Evolutionary conservation across 2,888 invertebrate genomes (phyloP), one percentile per base, ranked within the genome.

Genomic region (Hirtodrosophila histrioides): DNA sequence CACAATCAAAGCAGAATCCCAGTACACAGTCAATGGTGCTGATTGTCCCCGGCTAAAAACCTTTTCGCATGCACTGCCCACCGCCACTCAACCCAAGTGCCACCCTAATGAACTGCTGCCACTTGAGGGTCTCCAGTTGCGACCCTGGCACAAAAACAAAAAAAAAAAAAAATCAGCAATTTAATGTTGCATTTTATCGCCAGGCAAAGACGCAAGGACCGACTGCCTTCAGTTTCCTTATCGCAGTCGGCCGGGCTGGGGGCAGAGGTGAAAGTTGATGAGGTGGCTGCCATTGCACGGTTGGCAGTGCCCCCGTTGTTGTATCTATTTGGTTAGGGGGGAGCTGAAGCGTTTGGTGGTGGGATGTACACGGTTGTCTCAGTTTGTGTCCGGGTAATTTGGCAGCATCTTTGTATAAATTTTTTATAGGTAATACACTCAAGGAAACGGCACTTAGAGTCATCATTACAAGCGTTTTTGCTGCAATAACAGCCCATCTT

Each of bases 351-450:
- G 24, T 46, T 61, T 60, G 66, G 69, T 80, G 78, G 78, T 71
- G 67, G 72, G 53, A 60, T 35, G 56, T n/a, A 44, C 45, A 63
- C 48, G 63, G 44, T 48, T 60, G 69, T 60, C 53, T 63, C 41
- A 51, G 66, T 57, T 67, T 54, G 67, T 70, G 66, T 64, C 35
- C 63, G 78, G 71, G 72, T 70, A 80, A 77, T 83, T 86, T 75
- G 82, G 75, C 80, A 83, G 76, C 78, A 81, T 83, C 88, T 81
- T 88, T 81, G 81, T 85, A 90, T 89, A 90, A 79, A 89, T 89
- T 90, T 90, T 91, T 91, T 90, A 91, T 91, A 89, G 91, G 91
- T 91, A 90, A 91, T 91, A 90, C 90, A 91, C 91, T 91, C 91
- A 91, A 90, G 89, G 78, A 90, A 90, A 91, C 89, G 90, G 87